These are phyloP conservation scores for Aphodius sticticus DNA, from an alignment of 2,888 invertebrate species.

Conservation along the genomic window DNA sequence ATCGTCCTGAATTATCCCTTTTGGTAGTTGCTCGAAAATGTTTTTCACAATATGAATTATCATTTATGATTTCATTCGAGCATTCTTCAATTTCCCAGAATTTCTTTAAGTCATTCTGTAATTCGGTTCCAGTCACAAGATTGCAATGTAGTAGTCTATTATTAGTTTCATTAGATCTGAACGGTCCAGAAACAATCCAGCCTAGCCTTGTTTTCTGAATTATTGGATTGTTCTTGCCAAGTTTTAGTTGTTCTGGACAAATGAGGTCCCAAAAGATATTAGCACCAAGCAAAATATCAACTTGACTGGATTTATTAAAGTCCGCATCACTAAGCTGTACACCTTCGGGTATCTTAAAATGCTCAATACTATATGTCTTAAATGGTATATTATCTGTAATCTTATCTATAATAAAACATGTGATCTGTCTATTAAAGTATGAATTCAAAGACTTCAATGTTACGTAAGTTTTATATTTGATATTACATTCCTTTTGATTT, in stretches of 20 bases:
- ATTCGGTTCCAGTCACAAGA: conserved; percentile 6
- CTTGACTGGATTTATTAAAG: conserved; percentile 8
- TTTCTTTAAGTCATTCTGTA: not conserved
- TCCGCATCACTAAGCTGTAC: conserved; percentile 15
- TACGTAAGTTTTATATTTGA: not conserved
- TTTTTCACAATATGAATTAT: no score
- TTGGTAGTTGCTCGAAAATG: no score
- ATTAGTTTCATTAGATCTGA: not conserved
- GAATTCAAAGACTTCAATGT: conserved; percentile 10
- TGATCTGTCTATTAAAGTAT: not conserved
- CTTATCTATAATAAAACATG: conserved; percentile 7
- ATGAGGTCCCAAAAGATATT: conserved; percentile 24
- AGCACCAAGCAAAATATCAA: conserved; percentile 28
- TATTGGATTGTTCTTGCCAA: not conserved
- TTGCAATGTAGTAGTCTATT: not conserved
- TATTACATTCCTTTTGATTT: not conserved
- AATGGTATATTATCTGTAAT: conserved; percentile 7
- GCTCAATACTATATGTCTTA: not conserved
- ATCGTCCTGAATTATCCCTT: no score
- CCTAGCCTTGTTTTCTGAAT: conserved; percentile 28
- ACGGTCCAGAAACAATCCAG: conserved; percentile 21
- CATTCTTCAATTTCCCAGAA: conserved; percentile 28
- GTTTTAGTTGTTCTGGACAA: conserved; percentile 10
- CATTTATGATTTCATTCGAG: not conserved
- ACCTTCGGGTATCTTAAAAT: conserved; percentile 13